A percentile compares a stretch with the other conserved stretches of the same genome.
Conservation (phyloP, 2,888 invertebrate species). For the Byasa hedistus region DNA sequence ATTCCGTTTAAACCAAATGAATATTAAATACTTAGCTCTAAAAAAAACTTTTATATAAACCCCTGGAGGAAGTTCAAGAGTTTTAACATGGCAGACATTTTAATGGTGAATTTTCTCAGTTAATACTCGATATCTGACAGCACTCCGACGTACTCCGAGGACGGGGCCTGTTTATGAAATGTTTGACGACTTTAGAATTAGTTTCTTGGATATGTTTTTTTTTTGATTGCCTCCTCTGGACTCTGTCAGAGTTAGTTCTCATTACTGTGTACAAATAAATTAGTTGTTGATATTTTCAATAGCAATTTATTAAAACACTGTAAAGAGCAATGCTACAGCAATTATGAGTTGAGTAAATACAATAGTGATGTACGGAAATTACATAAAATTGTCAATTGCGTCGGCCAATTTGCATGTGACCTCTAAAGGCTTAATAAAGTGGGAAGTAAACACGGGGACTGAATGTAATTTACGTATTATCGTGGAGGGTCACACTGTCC, state of each 20-base stretch:
- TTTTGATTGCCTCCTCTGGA: background rate
- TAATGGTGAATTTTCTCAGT: conserved; percentile 23
- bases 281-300: too few relatives aligned
- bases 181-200: conserved; percentile 71
- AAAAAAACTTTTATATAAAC: conserved; percentile 24
- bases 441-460: conserved; percentile 45
- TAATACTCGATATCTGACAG: conserved; percentile 23
- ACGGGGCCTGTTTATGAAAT: conserved; percentile 63
- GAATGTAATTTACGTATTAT: conserved; percentile 53
- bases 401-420: conserved; percentile 36
- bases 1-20: too few relatives aligned
- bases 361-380: background rate
- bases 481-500: conserved; percentile 41
- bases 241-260: background rate
- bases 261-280: background rate
- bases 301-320: too few relatives aligned
- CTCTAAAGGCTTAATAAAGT: conserved; percentile 45
- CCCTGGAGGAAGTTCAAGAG: conserved; percentile 16
- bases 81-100: conserved; percentile 22
- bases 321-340: too few relatives aligned
- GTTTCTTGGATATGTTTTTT: conserved; percentile 45
- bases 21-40: background rate
- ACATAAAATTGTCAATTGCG: conserved; percentile 34
- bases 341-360: background rate
- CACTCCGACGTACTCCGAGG: conserved; percentile 25